Percentiles rank a stretch among this genome's conserved stretches.
Evolutionary conservation across 2,113 vertebrate species (phyloP).

Genomic region (Leptosomus discolor): DNA sequence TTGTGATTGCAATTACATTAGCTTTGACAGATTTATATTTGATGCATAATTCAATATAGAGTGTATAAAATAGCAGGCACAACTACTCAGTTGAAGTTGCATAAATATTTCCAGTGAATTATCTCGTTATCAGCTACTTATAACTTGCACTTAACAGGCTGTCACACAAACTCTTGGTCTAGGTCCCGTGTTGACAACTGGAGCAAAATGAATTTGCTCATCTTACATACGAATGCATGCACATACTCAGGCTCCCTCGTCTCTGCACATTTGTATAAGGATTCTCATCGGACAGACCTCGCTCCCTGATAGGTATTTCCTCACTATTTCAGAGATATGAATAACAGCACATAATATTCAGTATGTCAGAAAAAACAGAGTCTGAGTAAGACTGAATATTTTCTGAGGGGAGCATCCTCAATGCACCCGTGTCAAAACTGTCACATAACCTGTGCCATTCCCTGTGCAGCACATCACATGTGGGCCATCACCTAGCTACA

Average conservation of each 20-base stretch:
- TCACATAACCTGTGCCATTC: not conserved
- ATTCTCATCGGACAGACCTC: not conserved
- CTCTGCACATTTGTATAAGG: not conserved
- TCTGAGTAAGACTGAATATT: not conserved
- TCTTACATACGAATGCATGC: fast-evolving
- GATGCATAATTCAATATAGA: constrained; percentile 8
- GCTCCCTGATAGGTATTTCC: not conserved
- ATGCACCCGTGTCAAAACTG: fast-evolving
- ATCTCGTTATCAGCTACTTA: not conserved
- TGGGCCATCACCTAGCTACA: fast-evolving
- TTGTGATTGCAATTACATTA: not conserved
- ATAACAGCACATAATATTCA: not conserved
- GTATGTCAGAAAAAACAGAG: not conserved
- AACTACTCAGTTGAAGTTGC: not conserved
- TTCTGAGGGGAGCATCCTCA: not conserved
- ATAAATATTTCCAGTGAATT: constrained; percentile 20
- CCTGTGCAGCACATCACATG: not conserved
- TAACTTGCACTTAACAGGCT: not conserved
- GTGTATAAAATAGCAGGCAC: not conserved
- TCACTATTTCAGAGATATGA: not conserved
- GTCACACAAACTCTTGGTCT: not conserved
- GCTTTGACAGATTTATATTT: not conserved
- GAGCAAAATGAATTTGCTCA: not conserved
- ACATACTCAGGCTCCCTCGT: not conserved
- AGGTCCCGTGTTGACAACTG: not conserved